Percentiles rank a stretch among this genome's conserved stretches.
Evolutionary conservation across 2,797 vertebrate genomes (phyloP).

Genomic region (Ispidina lecontei): DNA sequence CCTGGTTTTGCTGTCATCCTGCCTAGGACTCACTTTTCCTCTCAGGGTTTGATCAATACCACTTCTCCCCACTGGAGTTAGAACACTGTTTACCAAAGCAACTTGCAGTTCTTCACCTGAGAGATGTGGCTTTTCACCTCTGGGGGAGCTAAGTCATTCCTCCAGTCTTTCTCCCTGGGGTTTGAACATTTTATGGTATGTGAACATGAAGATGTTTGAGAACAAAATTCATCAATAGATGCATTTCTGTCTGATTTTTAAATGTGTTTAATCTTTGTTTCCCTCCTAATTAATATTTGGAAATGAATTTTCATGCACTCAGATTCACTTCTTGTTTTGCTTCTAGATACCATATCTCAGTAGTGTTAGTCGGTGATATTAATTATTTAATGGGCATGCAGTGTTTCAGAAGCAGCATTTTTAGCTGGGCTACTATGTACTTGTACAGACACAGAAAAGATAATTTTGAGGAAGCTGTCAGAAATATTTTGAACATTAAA

Average conservation of each 20-base stretch:
- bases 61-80: neutral
- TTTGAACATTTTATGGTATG: neutral
- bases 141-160: neutral
- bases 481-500: constrained; percentile 1
- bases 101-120: neutral
- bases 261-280: neutral
- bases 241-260: neutral
- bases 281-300: neutral
- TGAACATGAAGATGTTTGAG: neutral
- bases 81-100: neutral
- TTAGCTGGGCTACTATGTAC: neutral
- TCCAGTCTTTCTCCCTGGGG: neutral
- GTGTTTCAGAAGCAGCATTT: neutral
- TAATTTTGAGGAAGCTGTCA: neutral
- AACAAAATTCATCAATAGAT: neutral
- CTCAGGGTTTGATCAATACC: neutral
- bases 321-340: neutral
- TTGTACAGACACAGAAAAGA: neutral
- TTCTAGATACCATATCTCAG: neutral
- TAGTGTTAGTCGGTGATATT: neutral
- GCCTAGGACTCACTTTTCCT: neutral
- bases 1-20: neutral
- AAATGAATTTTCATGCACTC: neutral
- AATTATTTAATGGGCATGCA: constrained; percentile 6
- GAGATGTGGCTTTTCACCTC: neutral